These are phyloP conservation scores for Anticlea derivata DNA, from an alignment of 2,888 invertebrate species.

Conservation along the genomic window DNA sequence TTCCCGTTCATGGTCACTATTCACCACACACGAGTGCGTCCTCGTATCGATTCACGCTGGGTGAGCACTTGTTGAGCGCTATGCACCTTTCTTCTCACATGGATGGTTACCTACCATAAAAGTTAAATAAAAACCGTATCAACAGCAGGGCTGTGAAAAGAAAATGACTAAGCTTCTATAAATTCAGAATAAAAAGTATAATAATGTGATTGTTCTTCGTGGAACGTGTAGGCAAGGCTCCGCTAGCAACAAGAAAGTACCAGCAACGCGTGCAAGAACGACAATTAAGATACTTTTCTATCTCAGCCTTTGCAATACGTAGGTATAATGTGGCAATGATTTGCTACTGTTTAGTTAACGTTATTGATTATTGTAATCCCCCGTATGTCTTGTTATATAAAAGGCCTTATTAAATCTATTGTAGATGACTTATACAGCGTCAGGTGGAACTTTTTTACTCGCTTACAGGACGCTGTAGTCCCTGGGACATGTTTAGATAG, in stretches of 20 bases:
- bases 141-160: conserved; percentile 23
- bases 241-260: conserved; percentile 67
- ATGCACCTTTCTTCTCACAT: conserved; percentile 43
- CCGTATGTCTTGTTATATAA: no score
- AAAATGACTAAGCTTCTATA: conserved; percentile 62
- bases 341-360: conserved; percentile 14
- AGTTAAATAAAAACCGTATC: conserved; percentile 23
- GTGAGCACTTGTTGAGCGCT: conserved; percentile 65
- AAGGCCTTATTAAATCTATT: no score
- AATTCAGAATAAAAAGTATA: conserved; percentile 61
- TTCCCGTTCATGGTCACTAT: conserved; percentile 52
- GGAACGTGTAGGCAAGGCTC: conserved; percentile 44
- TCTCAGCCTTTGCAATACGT: conserved; percentile 36
- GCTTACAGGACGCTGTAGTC: no score
- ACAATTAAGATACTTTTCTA: conserved; percentile 64
- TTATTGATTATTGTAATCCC: conserved; percentile 16
- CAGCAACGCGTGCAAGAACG: conserved; percentile 63
- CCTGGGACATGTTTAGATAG: no score
- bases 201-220: conserved; percentile 71
- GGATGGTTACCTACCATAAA: conserved; percentile 42
- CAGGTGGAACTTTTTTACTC: no score
- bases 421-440: no score
- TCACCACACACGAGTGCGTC: conserved; percentile 58
- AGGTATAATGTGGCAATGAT: conserved; percentile 24
- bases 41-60: conserved; percentile 61